Conservation (phyloP, 2,888 invertebrate genomes). For the Thymelicus sylvestris region DNA sequence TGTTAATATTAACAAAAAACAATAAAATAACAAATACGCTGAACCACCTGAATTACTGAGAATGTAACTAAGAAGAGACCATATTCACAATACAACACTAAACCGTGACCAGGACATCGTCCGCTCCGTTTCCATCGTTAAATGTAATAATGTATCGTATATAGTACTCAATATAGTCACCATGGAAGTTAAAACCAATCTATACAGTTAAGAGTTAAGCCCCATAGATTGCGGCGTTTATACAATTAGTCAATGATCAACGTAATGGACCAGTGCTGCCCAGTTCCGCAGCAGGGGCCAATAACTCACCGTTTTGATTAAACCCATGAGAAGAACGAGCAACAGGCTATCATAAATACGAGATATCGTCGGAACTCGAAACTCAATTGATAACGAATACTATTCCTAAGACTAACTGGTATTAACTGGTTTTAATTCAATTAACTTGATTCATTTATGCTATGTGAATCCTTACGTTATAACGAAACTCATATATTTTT, state of each 20-base stretch:
- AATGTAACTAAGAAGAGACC: no score
- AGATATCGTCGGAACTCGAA: slow-evolving; percentile 10
- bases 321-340: slow-evolving; percentile 20
- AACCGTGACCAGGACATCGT: no score
- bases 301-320: slow-evolving; percentile 23
- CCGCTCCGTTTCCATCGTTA: no score
- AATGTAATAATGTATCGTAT: no score
- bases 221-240: not conserved
- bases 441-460: not conserved
- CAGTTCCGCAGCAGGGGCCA: slow-evolving; percentile 21
- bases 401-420: not conserved
- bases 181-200: not conserved
- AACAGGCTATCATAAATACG: slow-evolving; percentile 12
- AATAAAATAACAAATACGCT: no score
- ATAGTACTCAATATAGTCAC: not conserved
- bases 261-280: slow-evolving; percentile 25
- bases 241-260: slow-evolving; percentile 23
- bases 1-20: no score
- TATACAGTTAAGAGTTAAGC: not conserved
- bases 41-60: no score
- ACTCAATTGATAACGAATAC: not conserved
- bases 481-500: no score
- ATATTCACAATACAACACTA: no score
- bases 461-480: no score
- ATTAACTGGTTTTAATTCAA: slow-evolving; percentile 4